Percentiles rank a stretch among this genome's conserved stretches.
These are phyloP conservation scores for Mirounga angustirostris DNA, from an alignment of 2,113 vertebrate species.

Conservation along the genomic window DNA sequence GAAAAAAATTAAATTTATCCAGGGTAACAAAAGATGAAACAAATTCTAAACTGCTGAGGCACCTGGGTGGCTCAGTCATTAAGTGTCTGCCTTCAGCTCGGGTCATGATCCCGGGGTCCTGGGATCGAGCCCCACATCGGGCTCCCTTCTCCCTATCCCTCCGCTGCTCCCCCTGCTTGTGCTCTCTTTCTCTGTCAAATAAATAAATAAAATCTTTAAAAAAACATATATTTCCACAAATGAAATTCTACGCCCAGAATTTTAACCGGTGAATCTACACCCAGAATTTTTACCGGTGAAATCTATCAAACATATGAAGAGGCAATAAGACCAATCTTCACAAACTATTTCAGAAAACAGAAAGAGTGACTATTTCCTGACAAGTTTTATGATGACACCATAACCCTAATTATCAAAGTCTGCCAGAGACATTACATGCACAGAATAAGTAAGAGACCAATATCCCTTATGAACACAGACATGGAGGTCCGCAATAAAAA, in stretches of 20 bases:
- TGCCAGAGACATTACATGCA: background rate
- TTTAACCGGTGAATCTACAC: background rate
- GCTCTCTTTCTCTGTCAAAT: too few relatives aligned
- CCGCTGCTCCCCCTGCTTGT: too few relatives aligned
- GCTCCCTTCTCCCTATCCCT: too few relatives aligned
- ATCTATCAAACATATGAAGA: background rate
- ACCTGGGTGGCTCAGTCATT: too few relatives aligned
- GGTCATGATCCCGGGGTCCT: too few relatives aligned
- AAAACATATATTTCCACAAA: background rate
- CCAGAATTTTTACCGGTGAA: background rate
- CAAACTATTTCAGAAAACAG: background rate
- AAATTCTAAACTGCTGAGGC: background rate
- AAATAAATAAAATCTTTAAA: too few relatives aligned
- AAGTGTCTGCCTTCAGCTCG: too few relatives aligned
- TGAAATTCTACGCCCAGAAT: background rate
- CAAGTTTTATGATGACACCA: background rate
- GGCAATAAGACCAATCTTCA: background rate
- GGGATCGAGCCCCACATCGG: too few relatives aligned
- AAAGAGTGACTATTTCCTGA: background rate
- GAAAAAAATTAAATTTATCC: background rate
- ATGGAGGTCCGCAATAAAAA: background rate
- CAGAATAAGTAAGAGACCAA: background rate
- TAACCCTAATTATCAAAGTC: background rate
- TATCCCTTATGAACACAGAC: background rate
- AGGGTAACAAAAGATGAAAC: background rate